A percentile compares a stretch with the other conserved stretches of the same genome.
Conservation (phyloP, 2,888 invertebrate genomes). For the Camponotus fellah region DNA sequence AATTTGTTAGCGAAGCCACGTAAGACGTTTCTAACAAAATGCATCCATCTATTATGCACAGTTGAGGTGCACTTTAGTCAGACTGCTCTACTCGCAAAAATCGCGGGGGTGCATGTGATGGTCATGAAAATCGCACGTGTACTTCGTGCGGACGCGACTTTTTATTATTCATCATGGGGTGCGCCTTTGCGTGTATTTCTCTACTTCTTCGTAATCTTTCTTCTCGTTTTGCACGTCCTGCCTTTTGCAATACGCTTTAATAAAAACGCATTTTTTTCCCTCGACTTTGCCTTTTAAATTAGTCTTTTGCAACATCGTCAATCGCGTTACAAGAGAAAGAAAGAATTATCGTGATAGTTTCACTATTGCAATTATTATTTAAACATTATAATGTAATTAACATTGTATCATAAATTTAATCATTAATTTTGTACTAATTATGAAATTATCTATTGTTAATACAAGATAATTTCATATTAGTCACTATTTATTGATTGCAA, state of each 20-base stretch:
- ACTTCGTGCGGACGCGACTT: conserved; percentile 28
- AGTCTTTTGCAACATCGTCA: not conserved
- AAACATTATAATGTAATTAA: not conserved
- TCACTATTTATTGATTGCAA: not conserved
- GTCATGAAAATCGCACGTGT: conserved; percentile 45
- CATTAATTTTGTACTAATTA: not conserved
- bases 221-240: not conserved
- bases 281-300: not conserved
- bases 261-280: not conserved
- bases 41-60: conserved; percentile 31
- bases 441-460: not conserved
- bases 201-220: not conserved
- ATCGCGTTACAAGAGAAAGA: not conserved
- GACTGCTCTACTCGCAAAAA: conserved; percentile 33
- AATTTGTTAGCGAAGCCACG: conserved; percentile 10
- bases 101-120: conserved; percentile 39
- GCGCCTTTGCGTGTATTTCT: not conserved
- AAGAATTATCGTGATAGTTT: not conserved
- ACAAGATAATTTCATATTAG: not conserved
- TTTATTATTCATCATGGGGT: conserved; percentile 39
- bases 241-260: not conserved
- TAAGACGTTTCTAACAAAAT: conserved; percentile 24
- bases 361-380: not conserved
- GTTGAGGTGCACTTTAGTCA: conserved; percentile 17
- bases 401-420: not conserved